Base-by-base conservation (phyloP, 1,140 invertebrate genomes). In the Oncopodura yosiiana region DNA sequence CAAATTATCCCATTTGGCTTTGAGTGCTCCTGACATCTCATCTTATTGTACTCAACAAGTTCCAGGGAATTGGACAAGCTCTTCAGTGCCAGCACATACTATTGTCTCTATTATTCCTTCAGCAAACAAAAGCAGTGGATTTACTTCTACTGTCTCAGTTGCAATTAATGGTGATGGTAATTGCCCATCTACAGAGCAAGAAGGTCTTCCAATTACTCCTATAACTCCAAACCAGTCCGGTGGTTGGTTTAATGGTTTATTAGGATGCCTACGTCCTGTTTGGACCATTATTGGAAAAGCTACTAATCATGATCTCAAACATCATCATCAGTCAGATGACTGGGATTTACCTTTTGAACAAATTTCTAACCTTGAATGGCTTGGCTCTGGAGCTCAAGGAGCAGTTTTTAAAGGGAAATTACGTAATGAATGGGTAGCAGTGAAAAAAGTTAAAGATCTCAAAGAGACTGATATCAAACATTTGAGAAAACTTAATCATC, bases 281-380 rank as follows among this genome's bases (percentile, higher is more conserved):
- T 80, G 86, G 72, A 84, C 80, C 18, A 84, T 91, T 57, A 82
- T 92, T 23, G 86, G 85, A 21, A 91, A 90, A 70, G 79, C 82
- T 24, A 73, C 77, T 45, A 73, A 75, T 9, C 77, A 79, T 64
- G 82, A 85, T 70, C 75, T 82, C 58, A 84, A 82, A 70, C 57
- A 60, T 53, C 55, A 21, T 27, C 46, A 63, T 49, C 58, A 60
- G 43, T 49, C 56, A 30, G 53, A 50, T 71, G 79, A 87, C 61
- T 97, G 92, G 92, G 91, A 96, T 70, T 92, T 96, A 61, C 84
- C 88, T 0, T 94, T 95, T 70, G 91, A 96, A 69, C 77, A 80
- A 9, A 92, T 98, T 50, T 86, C 84, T 41, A 86, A 96, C 62
- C 73, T 96, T 12, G 80, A 89, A 59, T 97, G 91, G 84, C 70